Evolutionary conservation across 2,797 vertebrate genomes (phyloP).

Genomic region (Pristis pectinata): DNA sequence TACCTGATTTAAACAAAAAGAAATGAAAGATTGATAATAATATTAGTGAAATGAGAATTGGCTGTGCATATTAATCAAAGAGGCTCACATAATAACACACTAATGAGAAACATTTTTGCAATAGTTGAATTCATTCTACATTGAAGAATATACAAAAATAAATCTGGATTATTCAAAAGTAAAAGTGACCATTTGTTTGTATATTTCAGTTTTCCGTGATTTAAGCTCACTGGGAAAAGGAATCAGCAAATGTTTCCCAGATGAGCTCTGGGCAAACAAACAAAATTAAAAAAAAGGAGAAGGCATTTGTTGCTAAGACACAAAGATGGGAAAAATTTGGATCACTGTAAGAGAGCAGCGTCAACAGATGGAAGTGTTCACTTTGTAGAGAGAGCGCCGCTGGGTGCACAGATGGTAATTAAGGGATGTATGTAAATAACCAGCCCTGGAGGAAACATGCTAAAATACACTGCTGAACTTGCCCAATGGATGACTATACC

Average conservation of each 20-base stretch:
- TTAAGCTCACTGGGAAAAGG: constrained; percentile 15
- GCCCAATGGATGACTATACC: constrained; percentile 41
- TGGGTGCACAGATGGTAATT: constrained; percentile 74
- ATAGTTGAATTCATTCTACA: constrained; percentile 5
- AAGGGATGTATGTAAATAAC: constrained; percentile 68
- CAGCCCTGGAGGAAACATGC: constrained; percentile 55
- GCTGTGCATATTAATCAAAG: neutral
- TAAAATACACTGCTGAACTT: constrained; percentile 50
- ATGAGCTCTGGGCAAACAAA: constrained; percentile 33
- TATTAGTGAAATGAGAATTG: neutral
- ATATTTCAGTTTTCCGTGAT: constrained; percentile 23
- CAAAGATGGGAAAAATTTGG: constrained; percentile 73
- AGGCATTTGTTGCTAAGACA: constrained; percentile 48
- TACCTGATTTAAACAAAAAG: neutral
- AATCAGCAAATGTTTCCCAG: constrained; percentile 32
- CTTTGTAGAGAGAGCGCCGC: constrained; percentile 66
- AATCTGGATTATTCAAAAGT: neutral
- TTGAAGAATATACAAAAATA: neutral
- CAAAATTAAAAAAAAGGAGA: neutral
- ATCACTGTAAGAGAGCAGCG: constrained; percentile 68
- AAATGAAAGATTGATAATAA: neutral
- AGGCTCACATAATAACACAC: neutral
- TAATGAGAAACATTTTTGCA: neutral
- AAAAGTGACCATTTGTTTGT: neutral
- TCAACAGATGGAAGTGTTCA: constrained; percentile 71